Base-by-base conservation (phyloP, 2,888 invertebrate species). In the Amphimallon solstitiale region DNA sequence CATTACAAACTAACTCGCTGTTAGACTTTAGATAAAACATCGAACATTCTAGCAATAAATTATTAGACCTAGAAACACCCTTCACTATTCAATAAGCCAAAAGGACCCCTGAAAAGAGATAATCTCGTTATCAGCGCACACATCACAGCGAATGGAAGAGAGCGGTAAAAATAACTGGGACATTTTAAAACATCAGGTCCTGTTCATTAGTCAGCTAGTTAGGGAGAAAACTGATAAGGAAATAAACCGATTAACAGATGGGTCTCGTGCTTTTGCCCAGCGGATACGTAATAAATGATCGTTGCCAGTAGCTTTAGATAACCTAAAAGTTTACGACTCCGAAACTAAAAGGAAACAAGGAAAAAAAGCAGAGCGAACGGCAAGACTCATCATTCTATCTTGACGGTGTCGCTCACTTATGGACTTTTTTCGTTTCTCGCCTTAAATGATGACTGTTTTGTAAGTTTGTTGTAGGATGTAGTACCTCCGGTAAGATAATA, bases 131-230 rank as follows among this genome's bases (percentile, higher is more conserved):
- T 74, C 72, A 9, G 1, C n/a, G n/a, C 29, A 29, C 29, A 56
- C 56, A 48, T 45, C 51, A 34, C 46, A 60, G 65, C 66, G 67
- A 65, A 37, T 64, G 64, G 56, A 68, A 70, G 66, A 70, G 66
- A 67, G 70, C 71, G 71, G 65, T 29, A 70, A 68, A 68, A 73
- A 71, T 68, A 70, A 65, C 68, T 61, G 65, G 67, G 62, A 52
- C 59, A 63, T 64, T 69, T 69, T 69, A 15, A 35, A 74, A 74
- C 68, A 71, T 72, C 71, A 72, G 72, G 69, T 71, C 45, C 15
- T 70, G 71, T 72, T 73, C 72, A 72, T 74, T 74, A 74, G 72
- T 63, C 65, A 63, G 63, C 43, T 59, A 59, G 56, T 43, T 43
- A 59, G 43, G 43, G 67, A 65, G 61, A 40, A 59, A 45, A 68